Evolutionary conservation across 1,140 invertebrate species (phyloP).

Genomic region (Argopecten irradians): DNA sequence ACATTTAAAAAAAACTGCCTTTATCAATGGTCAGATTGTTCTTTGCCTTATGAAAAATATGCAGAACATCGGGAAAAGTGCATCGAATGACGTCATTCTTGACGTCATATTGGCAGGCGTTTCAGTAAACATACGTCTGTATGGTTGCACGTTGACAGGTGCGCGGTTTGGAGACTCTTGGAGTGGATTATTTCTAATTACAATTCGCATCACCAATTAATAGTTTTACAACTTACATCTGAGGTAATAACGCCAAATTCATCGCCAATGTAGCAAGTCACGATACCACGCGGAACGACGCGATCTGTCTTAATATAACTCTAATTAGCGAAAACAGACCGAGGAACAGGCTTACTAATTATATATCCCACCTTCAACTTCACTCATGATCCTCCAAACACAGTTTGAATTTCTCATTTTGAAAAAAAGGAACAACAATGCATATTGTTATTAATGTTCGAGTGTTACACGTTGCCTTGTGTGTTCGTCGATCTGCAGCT

Average conservation of each 20-base stretch:
- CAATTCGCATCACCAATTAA: neutral
- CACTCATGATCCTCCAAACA: neutral
- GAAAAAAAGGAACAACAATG: neutral
- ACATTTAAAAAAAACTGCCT: too few species aligned
- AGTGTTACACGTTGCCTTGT: neutral
- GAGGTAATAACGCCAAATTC: slow-evolving; percentile 2
- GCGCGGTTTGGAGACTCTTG: neutral
- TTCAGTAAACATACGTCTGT: neutral
- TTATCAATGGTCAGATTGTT: neutral
- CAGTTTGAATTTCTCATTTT: slow-evolving; percentile 17
- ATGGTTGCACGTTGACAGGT: neutral
- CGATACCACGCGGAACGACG: neutral
- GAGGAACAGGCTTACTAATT: neutral
- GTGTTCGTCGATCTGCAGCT: neutral
- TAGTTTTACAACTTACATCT: neutral
- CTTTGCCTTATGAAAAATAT: neutral
- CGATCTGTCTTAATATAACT: neutral
- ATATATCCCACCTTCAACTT: slow-evolving; percentile 13
- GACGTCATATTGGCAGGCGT: neutral
- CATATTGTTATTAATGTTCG: neutral
- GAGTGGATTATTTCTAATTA: neutral
- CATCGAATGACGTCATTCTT: neutral
- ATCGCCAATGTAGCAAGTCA: neutral
- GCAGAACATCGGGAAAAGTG: neutral
- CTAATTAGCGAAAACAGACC: neutral